Base-by-base conservation (phyloP, 2,888 invertebrate species). In the Brachypalpus laphriformis region DNA sequence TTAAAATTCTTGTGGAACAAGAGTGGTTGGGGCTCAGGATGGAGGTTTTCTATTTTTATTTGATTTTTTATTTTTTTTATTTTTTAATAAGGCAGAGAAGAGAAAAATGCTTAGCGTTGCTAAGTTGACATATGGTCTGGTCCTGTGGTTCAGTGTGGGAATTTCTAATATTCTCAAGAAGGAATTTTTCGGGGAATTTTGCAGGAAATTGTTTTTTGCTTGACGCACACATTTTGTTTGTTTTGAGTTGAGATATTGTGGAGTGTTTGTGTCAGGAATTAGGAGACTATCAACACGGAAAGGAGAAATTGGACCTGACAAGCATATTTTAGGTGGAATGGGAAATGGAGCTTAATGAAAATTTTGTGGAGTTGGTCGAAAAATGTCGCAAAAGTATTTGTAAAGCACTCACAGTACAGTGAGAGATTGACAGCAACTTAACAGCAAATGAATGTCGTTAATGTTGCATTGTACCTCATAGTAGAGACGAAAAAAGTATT, bases 121-220 rank as follows among this genome's bases (percentile, higher is more conserved):
- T 51, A 61, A 61, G 61, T 72, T 61, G 61, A 61, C 61, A 72
- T 61, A 72, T 72, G 61, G 40, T 14, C 28, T 49, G 14, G 28
- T 56, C 28, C 22, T n/a, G 72, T 31, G 61, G 51, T 61, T 51
- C 40, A 40, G 51, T 42, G 61, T 51, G 42, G 61, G 40, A 59
- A 72, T 72, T 72, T 61, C 6, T 18, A 37, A 59, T 59, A 25
- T 71, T 37, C 22, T 37, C 51, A 22, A 22, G 47, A 51, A 51
- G 40, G 49, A 37, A 57, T 37, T 45, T 47, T 47, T 34, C 34
- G 8, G 5, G 22, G 34, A 56, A 57, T 70, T 57, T 57, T 34
- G 20, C 20, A 45, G 3, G 34, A 70, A 49, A 47, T 65, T 47
- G 47, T 31, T 34, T 65, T 65, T 65, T 34, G 8, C 2, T 22